These are phyloP conservation scores for Circaetus cinerascens DNA, from an alignment of 2,113 vertebrate genomes.

Conservation along the genomic window DNA sequence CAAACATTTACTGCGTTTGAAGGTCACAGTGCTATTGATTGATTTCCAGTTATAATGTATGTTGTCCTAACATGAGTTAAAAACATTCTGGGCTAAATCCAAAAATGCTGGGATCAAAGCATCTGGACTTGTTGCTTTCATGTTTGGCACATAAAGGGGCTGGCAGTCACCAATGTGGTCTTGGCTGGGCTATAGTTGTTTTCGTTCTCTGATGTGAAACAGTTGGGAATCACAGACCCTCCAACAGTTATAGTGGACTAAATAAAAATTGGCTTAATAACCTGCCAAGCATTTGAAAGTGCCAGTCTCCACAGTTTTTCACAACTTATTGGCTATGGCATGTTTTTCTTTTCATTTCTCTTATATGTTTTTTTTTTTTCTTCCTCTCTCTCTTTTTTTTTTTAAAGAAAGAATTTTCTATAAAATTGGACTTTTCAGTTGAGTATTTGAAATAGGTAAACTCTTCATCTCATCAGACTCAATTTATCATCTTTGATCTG, in stretches of 20 bases:
- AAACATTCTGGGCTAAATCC: conserved; percentile 77
- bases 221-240: conserved; percentile 84
- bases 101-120: conserved; percentile 86
- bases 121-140: conserved; percentile 84
- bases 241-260: conserved; percentile 81
- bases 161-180: conserved; percentile 85
- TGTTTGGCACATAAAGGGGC: conserved; percentile 85
- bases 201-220: conserved; percentile 86
- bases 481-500: conserved; percentile 65
- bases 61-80: conserved; percentile 83
- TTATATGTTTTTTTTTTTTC: background rate
- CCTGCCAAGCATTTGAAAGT: conserved; percentile 81
- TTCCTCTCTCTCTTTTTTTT: background rate
- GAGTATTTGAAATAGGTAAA: conserved; percentile 66
- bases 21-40: conserved; percentile 83
- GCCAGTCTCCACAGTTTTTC: conserved; percentile 79
- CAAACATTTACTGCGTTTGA: conserved; percentile 82
- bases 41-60: conserved; percentile 85
- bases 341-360: conserved; percentile 64
- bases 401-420: conserved; percentile 57
- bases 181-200: conserved; percentile 81
- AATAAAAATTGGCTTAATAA: conserved; percentile 84
- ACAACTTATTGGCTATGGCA: conserved; percentile 77
- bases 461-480: conserved; percentile 51
- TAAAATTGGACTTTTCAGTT: conserved; percentile 49